A percentile compares a stretch with the other conserved stretches of the same genome.
Evolutionary conservation across 1,140 invertebrate genomes (phyloP).

Genomic region (Bombus fervidus): DNA sequence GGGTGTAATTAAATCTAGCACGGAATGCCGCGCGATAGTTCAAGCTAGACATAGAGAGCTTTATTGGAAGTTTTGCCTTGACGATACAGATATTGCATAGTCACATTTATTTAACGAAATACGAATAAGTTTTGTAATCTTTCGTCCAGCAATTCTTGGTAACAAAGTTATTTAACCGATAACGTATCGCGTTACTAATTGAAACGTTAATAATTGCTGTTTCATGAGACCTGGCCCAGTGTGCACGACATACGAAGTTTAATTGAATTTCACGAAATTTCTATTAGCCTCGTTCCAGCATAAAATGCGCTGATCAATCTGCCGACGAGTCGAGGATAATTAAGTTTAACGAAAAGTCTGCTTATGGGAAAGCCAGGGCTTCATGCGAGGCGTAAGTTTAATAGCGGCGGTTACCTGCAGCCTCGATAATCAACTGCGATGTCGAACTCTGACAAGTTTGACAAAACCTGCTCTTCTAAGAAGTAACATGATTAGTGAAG

Average conservation of each 20-base stretch:
- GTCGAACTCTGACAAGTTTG: conserved; percentile 65
- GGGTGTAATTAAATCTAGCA: conserved; percentile 39
- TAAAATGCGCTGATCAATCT: conserved; percentile 65
- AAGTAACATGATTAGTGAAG: conserved; percentile 65
- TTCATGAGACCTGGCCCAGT: conserved; percentile 11
- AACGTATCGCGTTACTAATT: conserved; percentile 60
- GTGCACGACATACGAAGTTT: conserved; percentile 54
- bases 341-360: conserved; percentile 70
- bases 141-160: conserved; percentile 8
- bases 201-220: conserved; percentile 62
- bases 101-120: conserved; percentile 52
- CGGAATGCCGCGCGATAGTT: conserved; percentile 4
- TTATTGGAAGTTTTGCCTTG: not conserved
- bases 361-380: conserved; percentile 40
- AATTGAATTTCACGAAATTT: conserved; percentile 71
- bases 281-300: conserved; percentile 65
- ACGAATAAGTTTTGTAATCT: conserved; percentile 50
- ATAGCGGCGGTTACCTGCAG: conserved; percentile 64
- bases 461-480: conserved; percentile 64
- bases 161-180: conserved; percentile 56
- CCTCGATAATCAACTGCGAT: conserved; percentile 65
- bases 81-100: not conserved
- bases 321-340: conserved; percentile 65
- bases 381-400: conserved; percentile 53
- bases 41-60: not conserved